A percentile compares a stretch with the other conserved stretches of the same genome.
phyloP scores from a whole-genome alignment of 1,140 invertebrate genomes.

The Geopemphigus sp. region DNA sequence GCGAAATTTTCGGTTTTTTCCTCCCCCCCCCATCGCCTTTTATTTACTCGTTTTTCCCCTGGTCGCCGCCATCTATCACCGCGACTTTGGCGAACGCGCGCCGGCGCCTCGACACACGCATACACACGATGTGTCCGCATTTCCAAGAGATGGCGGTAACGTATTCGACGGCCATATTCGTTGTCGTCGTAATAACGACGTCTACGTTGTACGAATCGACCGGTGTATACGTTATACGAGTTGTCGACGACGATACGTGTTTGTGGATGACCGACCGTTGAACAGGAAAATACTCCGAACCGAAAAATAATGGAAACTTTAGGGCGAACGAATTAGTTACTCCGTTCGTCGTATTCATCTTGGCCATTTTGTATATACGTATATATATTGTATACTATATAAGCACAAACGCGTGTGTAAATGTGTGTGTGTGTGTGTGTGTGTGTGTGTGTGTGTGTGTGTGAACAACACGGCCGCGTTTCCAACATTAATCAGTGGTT shows the following conservation, averaged over 20 bases:
- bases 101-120: too few relatives aligned
- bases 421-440: too few relatives aligned
- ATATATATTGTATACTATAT: background rate
- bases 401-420: too few relatives aligned
- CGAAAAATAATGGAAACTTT: background rate
- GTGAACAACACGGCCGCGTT: background rate
- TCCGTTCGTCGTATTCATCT: background rate
- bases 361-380: background rate
- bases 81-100: background rate
- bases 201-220: background rate
- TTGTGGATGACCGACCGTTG: too few relatives aligned
- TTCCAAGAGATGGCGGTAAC: constrained; percentile 45
- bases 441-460: too few relatives aligned
- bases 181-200: background rate
- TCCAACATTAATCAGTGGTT: constrained; percentile 15
- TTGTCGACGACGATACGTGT: too few relatives aligned
- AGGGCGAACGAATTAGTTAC: background rate
- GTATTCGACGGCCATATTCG: background rate
- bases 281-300: background rate
- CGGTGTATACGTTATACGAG: background rate
- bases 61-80: constrained; percentile 25
- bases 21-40: too few relatives aligned
- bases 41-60: too few relatives aligned
- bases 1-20: too few relatives aligned
- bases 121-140: too few relatives aligned